Evolutionary conservation across 2,888 invertebrate genomes (phyloP).

Genomic region (Plusia festucae): DNA sequence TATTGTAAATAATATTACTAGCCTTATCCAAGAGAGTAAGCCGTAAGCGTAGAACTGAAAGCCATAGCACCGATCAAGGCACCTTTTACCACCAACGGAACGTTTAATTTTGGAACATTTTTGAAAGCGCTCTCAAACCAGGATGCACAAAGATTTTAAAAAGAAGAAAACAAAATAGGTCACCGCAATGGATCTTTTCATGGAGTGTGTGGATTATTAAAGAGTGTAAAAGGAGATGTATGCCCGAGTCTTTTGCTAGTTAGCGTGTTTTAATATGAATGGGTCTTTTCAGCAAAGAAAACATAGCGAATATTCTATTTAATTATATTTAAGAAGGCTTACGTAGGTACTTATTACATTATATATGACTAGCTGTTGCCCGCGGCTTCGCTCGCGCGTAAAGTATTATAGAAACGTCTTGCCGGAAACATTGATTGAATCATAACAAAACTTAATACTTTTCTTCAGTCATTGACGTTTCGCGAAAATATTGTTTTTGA

Average conservation of each 20-base stretch:
- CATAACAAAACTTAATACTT: no score
- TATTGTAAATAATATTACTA: no score
- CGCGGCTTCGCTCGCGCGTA: no score
- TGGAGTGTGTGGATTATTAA: background rate
- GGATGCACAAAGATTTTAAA: background rate
- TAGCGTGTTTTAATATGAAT: background rate
- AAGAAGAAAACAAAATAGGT: slow-evolving; percentile 1
- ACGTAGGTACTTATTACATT: no score
- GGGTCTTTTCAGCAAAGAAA: slow-evolving; percentile 1
- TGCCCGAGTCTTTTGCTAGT: slow-evolving; percentile 1
- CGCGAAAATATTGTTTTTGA: no score
- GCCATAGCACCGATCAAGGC: background rate
- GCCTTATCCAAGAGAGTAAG: background rate
- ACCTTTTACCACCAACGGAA: background rate
- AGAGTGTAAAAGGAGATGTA: background rate
- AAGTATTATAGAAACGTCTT: no score
- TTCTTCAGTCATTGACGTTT: no score
- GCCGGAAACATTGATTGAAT: no score
- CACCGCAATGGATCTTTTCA: slow-evolving; percentile 4
- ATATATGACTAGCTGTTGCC: no score
- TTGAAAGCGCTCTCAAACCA: background rate
- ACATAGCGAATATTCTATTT: no score
- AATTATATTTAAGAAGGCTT: no score
- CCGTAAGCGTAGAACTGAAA: background rate
- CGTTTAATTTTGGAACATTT: background rate